Evolutionary conservation across 2,113 vertebrate species (phyloP), one percentile per base, ranked within the genome.

Genomic region (Engraulis encrasicolus): DNA sequence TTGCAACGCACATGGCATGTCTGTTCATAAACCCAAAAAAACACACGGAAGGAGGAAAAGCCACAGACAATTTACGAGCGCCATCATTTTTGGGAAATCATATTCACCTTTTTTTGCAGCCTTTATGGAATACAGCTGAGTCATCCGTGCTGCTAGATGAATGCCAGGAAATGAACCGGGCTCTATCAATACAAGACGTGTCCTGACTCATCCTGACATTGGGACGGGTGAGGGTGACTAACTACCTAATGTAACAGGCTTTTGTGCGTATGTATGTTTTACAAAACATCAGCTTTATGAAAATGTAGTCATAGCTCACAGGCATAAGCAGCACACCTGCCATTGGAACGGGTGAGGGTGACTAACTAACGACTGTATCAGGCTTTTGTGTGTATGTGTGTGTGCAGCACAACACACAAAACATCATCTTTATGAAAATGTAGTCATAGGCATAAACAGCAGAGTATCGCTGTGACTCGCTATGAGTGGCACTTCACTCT

Each of bases 71-170:
- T 74, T 74, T 74, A 74, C 34, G 66, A 34, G 2, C 14, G 27
- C 17, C 27, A 74, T 66, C 66, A 74, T 74, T 74, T 74, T 74
- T 34, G 66, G 66, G 66, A 74, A 74, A 74, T 74, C 66, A 74
- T 74, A 74, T 74, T 36, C 27, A 36, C 15, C 66, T 45, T 45
- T 45, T 45, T 14, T 27, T 74, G 66, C 66, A 15, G 14, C 31
- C 34, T 74, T 74, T 74, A 74, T 34, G 27, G 66, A 12, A 74
- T 74, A 34, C 27, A 74, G 66, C 66, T 74, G 66, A 74, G 17
- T 74, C 66, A 74, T 74, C 66, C 17, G 12, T 6, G 66, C 27
- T 74, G 66, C 15, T 74, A 74, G 34, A 74, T 74, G 66, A 74
- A 14, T 74, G 66, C 66, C 66, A 34, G 66, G 66, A 74, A 58